phyloP scores from a whole-genome alignment of 2,113 vertebrate species.

The Leptosomus discolor region DNA sequence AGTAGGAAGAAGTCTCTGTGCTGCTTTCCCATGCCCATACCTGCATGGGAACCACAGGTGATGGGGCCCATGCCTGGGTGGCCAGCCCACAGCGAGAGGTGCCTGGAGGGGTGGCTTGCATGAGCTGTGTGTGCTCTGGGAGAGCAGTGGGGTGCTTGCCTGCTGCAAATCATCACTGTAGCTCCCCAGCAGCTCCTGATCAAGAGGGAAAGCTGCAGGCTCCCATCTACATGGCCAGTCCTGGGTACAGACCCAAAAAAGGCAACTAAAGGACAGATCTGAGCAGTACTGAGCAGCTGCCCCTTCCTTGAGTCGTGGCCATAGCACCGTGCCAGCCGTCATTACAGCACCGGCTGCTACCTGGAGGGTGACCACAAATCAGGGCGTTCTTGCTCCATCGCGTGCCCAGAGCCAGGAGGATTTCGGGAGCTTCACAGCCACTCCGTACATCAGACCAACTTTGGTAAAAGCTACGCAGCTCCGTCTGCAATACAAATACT shows the following conservation, averaged over 20 bases:
- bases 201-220: background rate
- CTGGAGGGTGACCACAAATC: background rate
- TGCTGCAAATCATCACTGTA: background rate
- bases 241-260: background rate
- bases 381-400: background rate
- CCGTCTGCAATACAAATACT: background rate
- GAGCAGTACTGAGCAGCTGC: background rate
- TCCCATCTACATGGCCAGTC: fast-evolving
- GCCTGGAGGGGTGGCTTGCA: background rate
- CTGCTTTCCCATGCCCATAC: background rate
- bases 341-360: background rate
- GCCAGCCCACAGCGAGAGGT: background rate
- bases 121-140: fast-evolving
- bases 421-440: background rate
- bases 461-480: background rate
- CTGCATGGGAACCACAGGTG: background rate
- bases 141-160: background rate
- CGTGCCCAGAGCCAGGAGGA: background rate
- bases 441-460: background rate
- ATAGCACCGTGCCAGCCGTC: fast-evolving
- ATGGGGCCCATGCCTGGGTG: background rate
- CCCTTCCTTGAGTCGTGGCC: fast-evolving
- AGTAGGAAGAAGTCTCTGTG: background rate
- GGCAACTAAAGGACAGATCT: fast-evolving
- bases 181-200: background rate